A percentile compares a stretch with the other conserved stretches of the same genome.
phyloP scores from a whole-genome alignment of 2,888 invertebrate genomes.

The Macrophya annulata region DNA sequence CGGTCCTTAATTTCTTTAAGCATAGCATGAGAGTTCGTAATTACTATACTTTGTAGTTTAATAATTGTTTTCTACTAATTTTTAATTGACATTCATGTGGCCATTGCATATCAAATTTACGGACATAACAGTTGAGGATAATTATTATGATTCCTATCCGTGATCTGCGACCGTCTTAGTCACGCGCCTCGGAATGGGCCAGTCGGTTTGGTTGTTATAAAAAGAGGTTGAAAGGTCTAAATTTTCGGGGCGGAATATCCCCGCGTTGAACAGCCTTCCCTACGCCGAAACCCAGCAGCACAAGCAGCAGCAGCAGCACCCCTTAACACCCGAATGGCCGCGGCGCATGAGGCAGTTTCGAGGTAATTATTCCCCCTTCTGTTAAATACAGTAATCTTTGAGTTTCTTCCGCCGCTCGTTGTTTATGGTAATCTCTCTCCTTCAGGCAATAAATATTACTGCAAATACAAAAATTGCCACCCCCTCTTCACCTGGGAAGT shows the following conservation, averaged over 20 bases:
- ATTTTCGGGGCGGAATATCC: conserved; percentile 49
- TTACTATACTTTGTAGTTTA: conserved; percentile 36
- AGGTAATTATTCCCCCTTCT: conserved; percentile 73
- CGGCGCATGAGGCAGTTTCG: conserved; percentile 61
- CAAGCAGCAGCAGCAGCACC: conserved; percentile 18
- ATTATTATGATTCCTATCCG: conserved; percentile 48
- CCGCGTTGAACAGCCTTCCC: conserved; percentile 31
- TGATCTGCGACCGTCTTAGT: conserved; percentile 43
- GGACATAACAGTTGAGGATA: conserved; percentile 30
- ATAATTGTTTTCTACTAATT: conserved; percentile 44
- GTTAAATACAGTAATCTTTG: conserved; percentile 77
- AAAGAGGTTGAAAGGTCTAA: conserved; percentile 32
- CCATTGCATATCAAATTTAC: conserved; percentile 20
- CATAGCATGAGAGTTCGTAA: conserved; percentile 10
- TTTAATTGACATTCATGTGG: conserved; percentile 47
- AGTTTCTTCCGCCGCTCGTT: conserved; percentile 72
- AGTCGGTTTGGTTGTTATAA: conserved; percentile 27
- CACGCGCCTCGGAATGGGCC: conserved; percentile 17
- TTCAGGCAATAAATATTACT: conserved; percentile 75
- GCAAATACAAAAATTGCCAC: conserved; percentile 77
- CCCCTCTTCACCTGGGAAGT: conserved; percentile 60
- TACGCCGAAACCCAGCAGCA: background rate
- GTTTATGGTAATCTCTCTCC: conserved; percentile 77
- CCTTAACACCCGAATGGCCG: conserved; percentile 56
- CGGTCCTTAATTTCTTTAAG: background rate